Percentiles rank a stretch among this genome's conserved stretches.
These are phyloP conservation scores for Tetragonula carbonaria DNA, from an alignment of 2,888 invertebrate genomes.

Conservation along the genomic window DNA sequence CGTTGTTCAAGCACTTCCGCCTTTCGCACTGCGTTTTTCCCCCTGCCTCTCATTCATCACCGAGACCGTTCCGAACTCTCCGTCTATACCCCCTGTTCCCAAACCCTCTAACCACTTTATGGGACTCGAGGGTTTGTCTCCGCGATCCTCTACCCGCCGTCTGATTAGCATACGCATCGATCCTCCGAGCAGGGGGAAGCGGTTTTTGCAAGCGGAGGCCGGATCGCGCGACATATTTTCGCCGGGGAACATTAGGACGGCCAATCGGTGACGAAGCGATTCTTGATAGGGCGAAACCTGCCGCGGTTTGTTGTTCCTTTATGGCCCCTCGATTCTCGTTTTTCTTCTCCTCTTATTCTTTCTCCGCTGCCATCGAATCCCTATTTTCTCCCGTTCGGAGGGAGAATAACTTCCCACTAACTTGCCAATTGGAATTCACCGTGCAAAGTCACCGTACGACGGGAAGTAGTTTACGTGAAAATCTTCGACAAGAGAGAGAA, in stretches of 20 bases:
- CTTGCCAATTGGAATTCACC: neutral
- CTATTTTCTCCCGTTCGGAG: neutral
- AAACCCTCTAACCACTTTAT: slow-evolving; percentile 18
- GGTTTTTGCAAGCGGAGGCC: slow-evolving; percentile 33
- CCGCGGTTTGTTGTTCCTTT: slow-evolving; percentile 25
- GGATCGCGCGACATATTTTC: slow-evolving; percentile 54
- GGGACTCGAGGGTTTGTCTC: slow-evolving; percentile 54
- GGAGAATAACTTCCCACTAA: neutral
- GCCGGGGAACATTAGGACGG: slow-evolving; percentile 39
- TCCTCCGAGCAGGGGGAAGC: slow-evolving; percentile 31
- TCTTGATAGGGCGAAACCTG: slow-evolving; percentile 48
- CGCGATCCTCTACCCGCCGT: slow-evolving; percentile 39
- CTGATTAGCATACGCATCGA: slow-evolving; percentile 64
- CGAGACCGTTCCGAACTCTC: neutral
- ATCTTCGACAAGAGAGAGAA: neutral
- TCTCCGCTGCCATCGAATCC: neutral
- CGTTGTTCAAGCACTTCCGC: slow-evolving; percentile 21
- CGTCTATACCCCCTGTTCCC: neutral
- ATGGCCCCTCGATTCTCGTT: neutral
- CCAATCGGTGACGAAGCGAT: slow-evolving; percentile 62
- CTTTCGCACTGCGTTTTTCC: slow-evolving; percentile 24
- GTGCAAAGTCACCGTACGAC: neutral
- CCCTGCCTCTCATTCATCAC: slow-evolving; percentile 34
- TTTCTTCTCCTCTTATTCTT: neutral
- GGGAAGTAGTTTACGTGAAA: neutral